A percentile compares a stretch with the other conserved stretches of the same genome.
Evolutionary conservation across 92 coral and sea anemone species (phyloP).

Genomic region (Hydrozoanthus gracilis): DNA sequence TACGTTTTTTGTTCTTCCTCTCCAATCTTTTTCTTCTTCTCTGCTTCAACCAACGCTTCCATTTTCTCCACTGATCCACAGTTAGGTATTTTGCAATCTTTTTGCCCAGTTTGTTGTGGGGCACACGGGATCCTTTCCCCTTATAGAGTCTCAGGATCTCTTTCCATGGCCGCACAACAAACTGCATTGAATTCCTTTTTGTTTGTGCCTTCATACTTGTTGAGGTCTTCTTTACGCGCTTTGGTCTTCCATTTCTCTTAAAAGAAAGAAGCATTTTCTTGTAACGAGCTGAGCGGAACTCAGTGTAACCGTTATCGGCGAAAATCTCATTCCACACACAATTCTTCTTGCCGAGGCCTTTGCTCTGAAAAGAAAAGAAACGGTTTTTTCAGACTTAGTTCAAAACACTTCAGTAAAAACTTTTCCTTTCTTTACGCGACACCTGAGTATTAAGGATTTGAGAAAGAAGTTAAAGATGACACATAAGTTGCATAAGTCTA

Average conservation of each 20-base stretch:
- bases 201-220: conserved; percentile 61
- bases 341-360: conserved; percentile 66
- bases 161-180: conserved; percentile 84
- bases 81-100: conserved; percentile 55
- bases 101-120: conserved; percentile 49
- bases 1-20: conserved; percentile 27
- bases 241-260: conserved; percentile 76
- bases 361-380: conserved; percentile 49
- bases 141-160: conserved; percentile 60
- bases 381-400: no score
- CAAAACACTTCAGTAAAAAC: no score
- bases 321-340: conserved; percentile 85
- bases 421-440: no score
- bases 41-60: conserved; percentile 73
- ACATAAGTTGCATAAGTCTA: no score
- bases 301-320: conserved; percentile 88
- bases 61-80: conserved; percentile 78
- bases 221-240: conserved; percentile 55
- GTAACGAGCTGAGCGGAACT: conserved; percentile 79
- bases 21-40: conserved; percentile 52
- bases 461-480: no score
- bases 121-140: conserved; percentile 58
- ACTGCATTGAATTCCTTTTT: conserved; percentile 88
- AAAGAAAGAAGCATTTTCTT: conserved; percentile 79
- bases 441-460: no score